Conservation (phyloP, 2,888 invertebrate genomes). For the Ophraella communa region DNA sequence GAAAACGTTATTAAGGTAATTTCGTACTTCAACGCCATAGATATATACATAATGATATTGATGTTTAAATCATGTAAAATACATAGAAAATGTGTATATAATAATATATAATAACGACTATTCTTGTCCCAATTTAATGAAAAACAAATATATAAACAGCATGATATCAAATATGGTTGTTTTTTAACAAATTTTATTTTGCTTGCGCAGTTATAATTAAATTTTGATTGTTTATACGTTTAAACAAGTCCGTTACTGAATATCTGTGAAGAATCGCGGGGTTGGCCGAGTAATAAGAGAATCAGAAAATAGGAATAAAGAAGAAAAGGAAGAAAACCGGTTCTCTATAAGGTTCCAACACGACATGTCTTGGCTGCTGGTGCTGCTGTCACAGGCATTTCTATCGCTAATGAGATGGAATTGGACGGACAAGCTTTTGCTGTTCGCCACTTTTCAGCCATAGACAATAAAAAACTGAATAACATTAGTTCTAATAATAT, state of each 20-base stretch:
- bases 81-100: too few species aligned
- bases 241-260: constrained; percentile 2
- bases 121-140: too few species aligned
- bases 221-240: neutral
- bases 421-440: constrained; percentile 60
- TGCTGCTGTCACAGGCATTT: constrained; percentile 60
- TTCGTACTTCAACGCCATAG: too few species aligned
- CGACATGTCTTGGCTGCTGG: constrained; percentile 51
- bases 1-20: too few species aligned
- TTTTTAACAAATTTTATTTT: too few species aligned
- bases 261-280: constrained; percentile 53
- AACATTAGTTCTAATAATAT: constrained; percentile 53
- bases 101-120: too few species aligned
- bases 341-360: constrained; percentile 59
- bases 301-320: constrained; percentile 39
- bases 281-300: constrained; percentile 53
- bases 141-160: too few species aligned
- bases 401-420: constrained; percentile 62
- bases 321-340: constrained; percentile 48
- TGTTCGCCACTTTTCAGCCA: constrained; percentile 49
- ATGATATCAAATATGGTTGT: too few species aligned
- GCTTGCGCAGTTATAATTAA: too few species aligned
- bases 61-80: too few species aligned
- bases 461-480: constrained; percentile 46
- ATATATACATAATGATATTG: too few species aligned